Evolutionary conservation across 2,888 invertebrate genomes (phyloP).

Genomic region (Tethea ocularis): DNA sequence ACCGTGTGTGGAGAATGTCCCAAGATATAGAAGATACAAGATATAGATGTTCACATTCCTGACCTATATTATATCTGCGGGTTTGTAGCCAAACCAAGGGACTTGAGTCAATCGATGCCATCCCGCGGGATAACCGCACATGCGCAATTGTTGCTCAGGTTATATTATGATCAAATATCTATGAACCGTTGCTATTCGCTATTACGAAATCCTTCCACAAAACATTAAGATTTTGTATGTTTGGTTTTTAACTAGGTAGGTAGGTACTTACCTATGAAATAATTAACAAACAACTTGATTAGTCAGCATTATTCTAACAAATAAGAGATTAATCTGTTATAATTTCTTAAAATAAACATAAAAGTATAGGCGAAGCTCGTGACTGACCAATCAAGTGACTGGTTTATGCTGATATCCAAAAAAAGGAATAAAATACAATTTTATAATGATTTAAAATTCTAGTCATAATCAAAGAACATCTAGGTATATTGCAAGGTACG

Average conservation of each 20-base stretch:
- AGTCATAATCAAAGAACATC: too few relatives aligned
- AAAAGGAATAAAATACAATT: too few relatives aligned
- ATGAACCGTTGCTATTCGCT: background rate
- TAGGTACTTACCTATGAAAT: too few relatives aligned
- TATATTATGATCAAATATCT: background rate
- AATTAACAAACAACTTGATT: background rate
- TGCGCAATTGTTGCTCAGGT: slow-evolving; percentile 54
- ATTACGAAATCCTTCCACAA: background rate
- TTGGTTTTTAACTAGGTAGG: too few relatives aligned
- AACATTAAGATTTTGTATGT: background rate
- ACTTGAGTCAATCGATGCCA: slow-evolving; percentile 75
- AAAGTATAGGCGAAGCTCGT: too few relatives aligned
- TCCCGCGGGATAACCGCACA: slow-evolving; percentile 80
- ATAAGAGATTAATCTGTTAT: too few relatives aligned
- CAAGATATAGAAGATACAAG: too few relatives aligned
- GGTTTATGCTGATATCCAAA: too few relatives aligned
- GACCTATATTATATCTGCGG: slow-evolving; percentile 71
- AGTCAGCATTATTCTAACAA: background rate
- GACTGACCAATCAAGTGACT: too few relatives aligned
- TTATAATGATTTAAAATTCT: too few relatives aligned
- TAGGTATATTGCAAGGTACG: too few relatives aligned
- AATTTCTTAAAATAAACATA: background rate
- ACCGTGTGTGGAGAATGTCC: too few relatives aligned
- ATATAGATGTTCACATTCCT: slow-evolving; percentile 53
- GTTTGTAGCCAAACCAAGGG: slow-evolving; percentile 47